phyloP scores from a whole-genome alignment of 1,140 invertebrate species.

The Melitaea cinxia region DNA sequence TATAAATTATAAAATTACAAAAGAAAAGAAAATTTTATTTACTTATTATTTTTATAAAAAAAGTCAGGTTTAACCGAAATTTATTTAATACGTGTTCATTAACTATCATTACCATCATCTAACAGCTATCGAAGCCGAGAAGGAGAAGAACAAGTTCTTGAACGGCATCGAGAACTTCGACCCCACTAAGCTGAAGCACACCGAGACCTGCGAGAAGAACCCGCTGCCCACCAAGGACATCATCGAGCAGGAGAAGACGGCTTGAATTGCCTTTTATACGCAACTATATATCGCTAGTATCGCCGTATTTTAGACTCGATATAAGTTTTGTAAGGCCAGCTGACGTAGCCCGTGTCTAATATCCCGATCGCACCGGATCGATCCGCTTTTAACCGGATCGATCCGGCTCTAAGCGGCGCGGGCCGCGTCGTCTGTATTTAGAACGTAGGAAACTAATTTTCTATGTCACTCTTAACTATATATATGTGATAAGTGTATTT shows the following conservation, averaged over 20 bases:
- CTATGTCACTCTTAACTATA: constrained; percentile 79
- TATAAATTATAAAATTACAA: too few species aligned
- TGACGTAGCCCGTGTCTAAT: constrained; percentile 47
- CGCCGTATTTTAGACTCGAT: constrained; percentile 74
- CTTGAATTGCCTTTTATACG: constrained; percentile 75
- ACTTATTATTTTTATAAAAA: too few species aligned
- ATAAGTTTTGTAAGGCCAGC: constrained; percentile 68
- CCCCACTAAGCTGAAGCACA: constrained; percentile 91
- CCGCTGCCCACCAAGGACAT: constrained; percentile 92
- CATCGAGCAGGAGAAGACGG: constrained; percentile 87
- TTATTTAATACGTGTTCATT: too few species aligned
- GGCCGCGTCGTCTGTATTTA: constrained; percentile 59
- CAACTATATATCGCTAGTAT: constrained; percentile 77
- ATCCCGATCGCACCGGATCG: neutral
- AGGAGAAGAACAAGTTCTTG: constrained; percentile 92
- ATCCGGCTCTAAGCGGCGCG: constrained; percentile 30
- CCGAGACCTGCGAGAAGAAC: constrained; percentile 95
- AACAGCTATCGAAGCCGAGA: constrained; percentile 93
- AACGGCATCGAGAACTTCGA: constrained; percentile 95
- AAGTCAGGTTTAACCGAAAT: too few species aligned
- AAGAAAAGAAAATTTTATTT: too few species aligned
- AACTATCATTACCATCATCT: too few species aligned
- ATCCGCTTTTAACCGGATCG: neutral
- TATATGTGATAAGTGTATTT: constrained; percentile 75
- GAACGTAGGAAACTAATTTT: constrained; percentile 76